Percentiles rank a stretch among this genome's conserved stretches.
Evolutionary conservation across 2,113 vertebrate genomes (phyloP).

Genomic region (Sialia sialis): DNA sequence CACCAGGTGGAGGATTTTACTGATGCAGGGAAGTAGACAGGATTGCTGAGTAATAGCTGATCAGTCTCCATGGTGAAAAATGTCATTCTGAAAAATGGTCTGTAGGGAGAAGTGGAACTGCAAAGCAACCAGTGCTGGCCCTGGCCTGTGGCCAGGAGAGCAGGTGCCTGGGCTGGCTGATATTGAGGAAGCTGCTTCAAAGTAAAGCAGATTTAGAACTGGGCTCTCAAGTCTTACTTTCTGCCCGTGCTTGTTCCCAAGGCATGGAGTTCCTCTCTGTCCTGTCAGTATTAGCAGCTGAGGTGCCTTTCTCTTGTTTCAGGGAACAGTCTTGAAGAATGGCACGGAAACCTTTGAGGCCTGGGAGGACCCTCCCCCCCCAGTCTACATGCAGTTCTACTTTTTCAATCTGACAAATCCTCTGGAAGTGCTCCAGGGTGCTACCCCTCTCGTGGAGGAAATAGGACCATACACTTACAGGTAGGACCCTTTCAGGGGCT

Average conservation of each 20-base stretch:
- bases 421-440: slow-evolving; percentile 78
- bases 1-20: background rate
- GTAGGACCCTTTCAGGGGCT: slow-evolving; percentile 57
- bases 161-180: background rate
- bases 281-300: background rate
- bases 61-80: background rate
- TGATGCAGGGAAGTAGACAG: background rate
- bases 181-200: background rate
- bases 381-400: slow-evolving; percentile 90
- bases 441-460: slow-evolving; percentile 77
- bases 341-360: slow-evolving; percentile 84
- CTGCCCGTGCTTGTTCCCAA: background rate
- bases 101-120: background rate
- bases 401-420: slow-evolving; percentile 92
- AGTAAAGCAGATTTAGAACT: background rate
- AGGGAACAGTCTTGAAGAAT: slow-evolving; percentile 88
- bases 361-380: slow-evolving; percentile 88
- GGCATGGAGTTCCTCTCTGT: background rate
- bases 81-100: background rate
- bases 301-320: slow-evolving; percentile 17
- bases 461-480: slow-evolving; percentile 93
- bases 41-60: background rate
- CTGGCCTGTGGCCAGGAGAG: background rate
- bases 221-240: background rate
- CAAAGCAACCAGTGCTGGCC: background rate